Conservation (phyloP, 2,888 invertebrate genomes). For the Periphyllus acericola region DNA sequence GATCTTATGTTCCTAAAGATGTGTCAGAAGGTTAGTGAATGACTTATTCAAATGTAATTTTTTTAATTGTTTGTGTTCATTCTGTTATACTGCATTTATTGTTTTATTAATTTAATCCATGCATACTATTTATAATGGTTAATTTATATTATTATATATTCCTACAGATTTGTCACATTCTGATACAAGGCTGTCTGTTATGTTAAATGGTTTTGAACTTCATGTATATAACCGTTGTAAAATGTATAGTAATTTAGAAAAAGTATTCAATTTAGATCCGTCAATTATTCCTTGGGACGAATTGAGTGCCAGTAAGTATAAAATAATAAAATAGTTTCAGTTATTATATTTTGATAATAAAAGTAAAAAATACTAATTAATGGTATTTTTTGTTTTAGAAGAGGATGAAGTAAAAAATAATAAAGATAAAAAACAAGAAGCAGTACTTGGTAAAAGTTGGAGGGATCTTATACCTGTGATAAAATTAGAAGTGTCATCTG, state of each 20-base stretch:
- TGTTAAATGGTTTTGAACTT: conserved; percentile 92
- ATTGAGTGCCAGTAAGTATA: conserved; percentile 58
- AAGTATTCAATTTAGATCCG: conserved; percentile 85
- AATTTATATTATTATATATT: neutral
- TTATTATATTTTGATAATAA: neutral
- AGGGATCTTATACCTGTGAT: conserved; percentile 95
- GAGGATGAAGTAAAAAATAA: conserved; percentile 68
- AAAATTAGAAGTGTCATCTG: conserved; percentile 90
- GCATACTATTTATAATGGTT: too few relatives aligned
- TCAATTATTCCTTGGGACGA: conserved; percentile 74
- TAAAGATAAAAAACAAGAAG: conserved; percentile 69
- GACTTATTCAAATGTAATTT: neutral
- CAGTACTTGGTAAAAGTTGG: conserved; percentile 78
- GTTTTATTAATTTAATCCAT: neutral
- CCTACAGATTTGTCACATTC: conserved; percentile 90
- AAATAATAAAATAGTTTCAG: neutral
- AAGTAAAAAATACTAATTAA: neutral
- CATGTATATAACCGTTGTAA: conserved; percentile 94
- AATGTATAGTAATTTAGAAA: conserved; percentile 86
- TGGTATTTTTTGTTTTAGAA: conserved; percentile 67
- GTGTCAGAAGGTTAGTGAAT: conserved; percentile 83
- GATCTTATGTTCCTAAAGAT: conserved; percentile 93
- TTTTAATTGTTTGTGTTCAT: neutral
- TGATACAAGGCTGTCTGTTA: conserved; percentile 86
- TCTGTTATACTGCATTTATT: neutral